Percentiles rank a stretch among this genome's conserved stretches.
Evolutionary conservation across 2,797 vertebrate species (phyloP).

Genomic region (Loriculus beryllinus): DNA sequence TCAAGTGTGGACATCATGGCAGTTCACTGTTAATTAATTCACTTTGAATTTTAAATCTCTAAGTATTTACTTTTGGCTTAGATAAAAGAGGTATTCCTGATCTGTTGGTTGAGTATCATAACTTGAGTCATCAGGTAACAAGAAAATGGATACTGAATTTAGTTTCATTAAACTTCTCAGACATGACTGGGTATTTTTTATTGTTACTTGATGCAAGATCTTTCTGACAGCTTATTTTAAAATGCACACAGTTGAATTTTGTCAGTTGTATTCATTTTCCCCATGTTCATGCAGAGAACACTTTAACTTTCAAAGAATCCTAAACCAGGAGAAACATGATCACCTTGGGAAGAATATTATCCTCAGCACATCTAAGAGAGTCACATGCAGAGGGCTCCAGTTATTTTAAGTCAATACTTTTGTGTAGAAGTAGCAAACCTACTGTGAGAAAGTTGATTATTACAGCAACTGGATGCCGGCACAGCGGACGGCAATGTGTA

Average conservation of each 20-base stretch:
- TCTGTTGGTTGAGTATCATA: neutral
- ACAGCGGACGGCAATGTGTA: neutral
- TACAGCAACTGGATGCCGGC: neutral
- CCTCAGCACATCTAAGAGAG: neutral
- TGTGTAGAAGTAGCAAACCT: neutral
- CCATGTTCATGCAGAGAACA: neutral
- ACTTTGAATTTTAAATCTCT: neutral
- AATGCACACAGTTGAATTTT: neutral
- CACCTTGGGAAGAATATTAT: neutral
- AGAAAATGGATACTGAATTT: neutral
- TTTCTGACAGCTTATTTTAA: neutral
- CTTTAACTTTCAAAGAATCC: neutral
- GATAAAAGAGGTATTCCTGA: neutral
- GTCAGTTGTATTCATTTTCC: neutral
- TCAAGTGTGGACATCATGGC: neutral
- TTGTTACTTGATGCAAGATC: neutral
- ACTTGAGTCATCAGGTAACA: neutral
- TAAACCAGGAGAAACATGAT: neutral
- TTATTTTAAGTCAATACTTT: neutral
- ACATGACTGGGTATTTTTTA: too few species aligned
- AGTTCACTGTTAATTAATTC: neutral
- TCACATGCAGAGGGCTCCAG: neutral
- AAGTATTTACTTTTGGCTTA: neutral
- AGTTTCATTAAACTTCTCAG: neutral
- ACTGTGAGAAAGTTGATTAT: neutral